phyloP scores from a whole-genome alignment of 2,797 vertebrate species.

The Takifugu rubripes region DNA sequence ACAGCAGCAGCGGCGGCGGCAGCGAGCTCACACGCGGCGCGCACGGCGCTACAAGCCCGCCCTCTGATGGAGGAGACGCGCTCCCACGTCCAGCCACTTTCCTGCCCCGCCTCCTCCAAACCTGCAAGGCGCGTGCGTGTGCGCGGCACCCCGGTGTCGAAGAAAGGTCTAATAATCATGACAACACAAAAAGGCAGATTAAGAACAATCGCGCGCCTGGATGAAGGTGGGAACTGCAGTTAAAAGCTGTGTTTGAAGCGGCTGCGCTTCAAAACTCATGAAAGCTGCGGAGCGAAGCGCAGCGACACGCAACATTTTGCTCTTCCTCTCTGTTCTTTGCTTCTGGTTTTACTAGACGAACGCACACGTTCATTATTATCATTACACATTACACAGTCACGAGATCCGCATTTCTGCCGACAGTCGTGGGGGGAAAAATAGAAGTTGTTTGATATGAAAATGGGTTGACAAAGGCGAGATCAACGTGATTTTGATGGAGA shows the following conservation, averaged over 20 bases:
- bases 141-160: neutral
- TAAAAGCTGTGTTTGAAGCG: conserved; percentile 4
- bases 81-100: conserved; percentile 42
- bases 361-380: conserved; percentile 13
- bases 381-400: conserved; percentile 22
- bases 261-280: too few species aligned
- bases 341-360: neutral
- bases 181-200: neutral
- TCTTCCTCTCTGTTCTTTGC: too few species aligned
- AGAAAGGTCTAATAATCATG: neutral
- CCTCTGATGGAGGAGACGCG: conserved; percentile 61
- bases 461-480: conserved; percentile 10
- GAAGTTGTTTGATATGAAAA: conserved; percentile 24
- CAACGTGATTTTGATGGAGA: neutral
- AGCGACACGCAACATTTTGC: too few species aligned
- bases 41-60: conserved; percentile 56
- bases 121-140: neutral
- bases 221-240: neutral
- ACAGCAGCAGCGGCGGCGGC: conserved; percentile 16
- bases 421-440: conserved; percentile 6
- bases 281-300: too few species aligned
- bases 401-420: conserved; percentile 25
- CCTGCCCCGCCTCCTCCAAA: conserved; percentile 46
- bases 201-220: neutral
- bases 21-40: conserved; percentile 46